Evolutionary conservation across 2,113 vertebrate species (phyloP).

Genomic region (Triplophysa siluroides): DNA sequence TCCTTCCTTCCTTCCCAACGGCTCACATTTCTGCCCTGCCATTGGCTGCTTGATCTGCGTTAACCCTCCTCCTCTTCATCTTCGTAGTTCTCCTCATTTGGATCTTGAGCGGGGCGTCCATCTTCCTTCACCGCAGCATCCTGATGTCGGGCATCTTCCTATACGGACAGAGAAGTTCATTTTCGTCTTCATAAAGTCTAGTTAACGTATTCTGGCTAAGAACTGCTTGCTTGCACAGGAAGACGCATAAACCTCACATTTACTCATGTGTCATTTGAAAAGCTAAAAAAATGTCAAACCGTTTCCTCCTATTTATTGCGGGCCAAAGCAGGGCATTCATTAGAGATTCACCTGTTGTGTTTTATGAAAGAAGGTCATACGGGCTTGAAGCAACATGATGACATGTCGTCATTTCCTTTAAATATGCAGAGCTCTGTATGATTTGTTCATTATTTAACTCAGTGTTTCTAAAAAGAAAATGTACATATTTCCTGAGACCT

Average conservation of each 20-base stretch:
- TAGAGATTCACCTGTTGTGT: too few relatives aligned
- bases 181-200: not conserved
- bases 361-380: too few relatives aligned
- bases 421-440: not conserved
- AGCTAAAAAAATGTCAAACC: too few relatives aligned
- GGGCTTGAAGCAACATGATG: too few relatives aligned
- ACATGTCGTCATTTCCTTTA: not conserved
- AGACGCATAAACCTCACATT: too few relatives aligned
- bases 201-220: too few relatives aligned
- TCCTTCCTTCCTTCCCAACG: not conserved
- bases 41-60: conserved; percentile 69
- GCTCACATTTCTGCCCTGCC: conserved; percentile 89
- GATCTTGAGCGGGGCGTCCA: conserved; percentile 62
- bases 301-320: too few relatives aligned
- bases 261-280: too few relatives aligned
- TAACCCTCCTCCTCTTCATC: conserved; percentile 83
- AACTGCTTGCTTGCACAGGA: too few relatives aligned
- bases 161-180: conserved; percentile 4
- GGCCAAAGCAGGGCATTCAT: too few relatives aligned
- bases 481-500: not conserved
- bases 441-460: too few relatives aligned
- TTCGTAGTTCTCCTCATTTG: conserved; percentile 83
- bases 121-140: conserved; percentile 70
- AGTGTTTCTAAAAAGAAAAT: not conserved
- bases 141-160: conserved; percentile 67